Percentiles rank a stretch among this genome's conserved stretches.
Conservation (phyloP, 2,113 vertebrate genomes). For the Bungarus multicinctus region DNA sequence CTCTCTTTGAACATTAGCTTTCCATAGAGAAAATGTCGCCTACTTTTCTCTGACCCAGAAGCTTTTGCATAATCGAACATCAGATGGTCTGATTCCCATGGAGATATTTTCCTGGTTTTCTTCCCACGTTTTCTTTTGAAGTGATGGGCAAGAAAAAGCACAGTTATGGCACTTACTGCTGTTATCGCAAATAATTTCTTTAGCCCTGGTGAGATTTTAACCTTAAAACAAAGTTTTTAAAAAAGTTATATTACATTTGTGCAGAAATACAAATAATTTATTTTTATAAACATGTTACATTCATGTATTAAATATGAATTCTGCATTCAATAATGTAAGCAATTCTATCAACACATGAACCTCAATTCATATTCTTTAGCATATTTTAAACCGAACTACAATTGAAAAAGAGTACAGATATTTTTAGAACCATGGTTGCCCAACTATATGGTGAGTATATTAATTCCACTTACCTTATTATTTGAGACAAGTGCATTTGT, state of each 20-base stretch:
- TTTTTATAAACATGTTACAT: neutral
- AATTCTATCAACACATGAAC: neutral
- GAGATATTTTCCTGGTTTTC: conserved; percentile 73
- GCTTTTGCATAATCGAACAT: conserved; percentile 72
- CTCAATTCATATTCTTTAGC: neutral
- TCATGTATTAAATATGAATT: neutral
- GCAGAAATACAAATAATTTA: neutral
- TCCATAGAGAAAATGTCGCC: neutral
- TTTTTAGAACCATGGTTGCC: neutral
- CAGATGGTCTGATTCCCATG: conserved; percentile 79
- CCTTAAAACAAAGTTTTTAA: conserved; percentile 64
- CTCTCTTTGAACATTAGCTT: neutral
- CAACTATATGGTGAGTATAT: neutral
- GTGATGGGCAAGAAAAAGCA: conserved; percentile 87
- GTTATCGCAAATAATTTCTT: conserved; percentile 87
- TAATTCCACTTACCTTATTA: too few relatives aligned
- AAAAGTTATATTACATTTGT: neutral
- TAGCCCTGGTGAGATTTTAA: conserved; percentile 80
- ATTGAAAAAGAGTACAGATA: neutral
- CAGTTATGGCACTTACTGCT: conserved; percentile 82
- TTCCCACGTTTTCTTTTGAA: conserved; percentile 89
- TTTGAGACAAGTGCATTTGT: neutral
- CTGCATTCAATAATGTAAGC: neutral
- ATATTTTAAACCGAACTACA: neutral
- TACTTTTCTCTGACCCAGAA: conserved; percentile 79